Evolutionary conservation across 2,113 vertebrate genomes (phyloP).

Genomic region (Centropus bengalensis): DNA sequence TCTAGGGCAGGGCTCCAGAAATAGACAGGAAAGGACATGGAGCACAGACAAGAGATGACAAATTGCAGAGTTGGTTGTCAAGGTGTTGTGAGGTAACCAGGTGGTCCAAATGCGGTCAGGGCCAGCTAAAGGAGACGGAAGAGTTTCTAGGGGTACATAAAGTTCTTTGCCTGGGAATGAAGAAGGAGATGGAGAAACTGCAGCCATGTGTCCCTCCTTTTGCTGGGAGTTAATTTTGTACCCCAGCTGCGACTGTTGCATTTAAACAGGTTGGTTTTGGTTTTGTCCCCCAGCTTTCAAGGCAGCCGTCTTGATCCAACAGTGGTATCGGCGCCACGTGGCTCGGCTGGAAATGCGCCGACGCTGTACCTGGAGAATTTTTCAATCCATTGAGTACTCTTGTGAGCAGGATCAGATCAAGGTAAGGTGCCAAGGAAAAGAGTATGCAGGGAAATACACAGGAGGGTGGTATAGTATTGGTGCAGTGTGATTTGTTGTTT

Average conservation of each 20-base stretch:
- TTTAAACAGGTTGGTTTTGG: background rate
- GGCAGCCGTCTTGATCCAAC: slow-evolving; percentile 89
- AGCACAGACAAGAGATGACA: background rate
- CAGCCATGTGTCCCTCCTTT: background rate
- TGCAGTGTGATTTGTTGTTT: background rate
- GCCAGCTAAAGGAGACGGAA: background rate
- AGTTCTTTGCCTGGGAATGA: background rate
- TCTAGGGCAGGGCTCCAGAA: background rate
- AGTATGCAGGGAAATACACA: background rate
- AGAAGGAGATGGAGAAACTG: background rate
- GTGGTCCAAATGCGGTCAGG: background rate
- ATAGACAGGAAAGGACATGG: background rate
- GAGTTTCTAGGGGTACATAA: background rate
- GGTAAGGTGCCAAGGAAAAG: slow-evolving; percentile 60
- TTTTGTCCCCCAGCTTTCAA: slow-evolving; percentile 81
- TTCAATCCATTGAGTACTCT: slow-evolving; percentile 92
- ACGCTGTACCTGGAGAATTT: slow-evolving; percentile 93
- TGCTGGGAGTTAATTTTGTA: background rate
- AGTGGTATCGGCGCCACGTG: slow-evolving; percentile 87
- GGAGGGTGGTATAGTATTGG: background rate
- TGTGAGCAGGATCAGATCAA: slow-evolving; percentile 94
- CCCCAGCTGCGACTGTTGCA: background rate
- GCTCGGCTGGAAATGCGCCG: slow-evolving; percentile 91
- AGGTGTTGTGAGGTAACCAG: background rate
- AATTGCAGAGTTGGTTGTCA: background rate